Base-by-base conservation (phyloP, 2,888 invertebrate genomes). In the Adineta ricciae region DNA sequence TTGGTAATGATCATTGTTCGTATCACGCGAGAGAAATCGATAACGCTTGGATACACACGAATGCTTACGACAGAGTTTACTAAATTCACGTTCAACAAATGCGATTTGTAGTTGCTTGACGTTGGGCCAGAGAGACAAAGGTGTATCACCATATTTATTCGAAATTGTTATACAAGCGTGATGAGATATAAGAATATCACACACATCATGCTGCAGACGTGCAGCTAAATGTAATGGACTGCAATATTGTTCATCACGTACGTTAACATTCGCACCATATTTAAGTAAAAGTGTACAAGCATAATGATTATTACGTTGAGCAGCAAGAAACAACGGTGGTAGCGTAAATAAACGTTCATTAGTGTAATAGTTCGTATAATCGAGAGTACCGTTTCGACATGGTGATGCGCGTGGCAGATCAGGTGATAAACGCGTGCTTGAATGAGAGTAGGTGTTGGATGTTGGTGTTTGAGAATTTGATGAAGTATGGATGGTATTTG, bases 151-250 rank as follows among this genome's bases (percentile, higher is more conserved):
- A 83, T 78, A 54, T 19, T 32, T 73, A 84, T 85, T 85, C 41
- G 11, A 46, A 49, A 84, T 32, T 27, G 14, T 24, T 46, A 54
- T 83, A 82, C 41, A 52, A 54, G 85, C 83, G 52, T 85, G 85
- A 52, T 85, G 82, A 16, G 78, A 73, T 36, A 85, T 54, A 14
- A 85, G 54, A 24, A 85, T 50, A 52, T 78, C 50, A 49, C 46
- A 50, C 36, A 83, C 83, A 27, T 85, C 84, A 46, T 83, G 56
- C 27, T 91, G 91, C 87, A 92, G 92, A 86, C 92, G 91, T 73
- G 92, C 92, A 46, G 92, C 92, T 84, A 93, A 88, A 88, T 93
- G 93, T 36, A 93, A 89, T 1, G 93, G 92, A 27, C 93, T 92
- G 88, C 92, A 92, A 36, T 92, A 93, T 86, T 91, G 90, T 38